A percentile compares a stretch with the other conserved stretches of the same genome.
Evolutionary conservation across 2,888 invertebrate species (phyloP).

Genomic region (Lasioglossum villosulum): DNA sequence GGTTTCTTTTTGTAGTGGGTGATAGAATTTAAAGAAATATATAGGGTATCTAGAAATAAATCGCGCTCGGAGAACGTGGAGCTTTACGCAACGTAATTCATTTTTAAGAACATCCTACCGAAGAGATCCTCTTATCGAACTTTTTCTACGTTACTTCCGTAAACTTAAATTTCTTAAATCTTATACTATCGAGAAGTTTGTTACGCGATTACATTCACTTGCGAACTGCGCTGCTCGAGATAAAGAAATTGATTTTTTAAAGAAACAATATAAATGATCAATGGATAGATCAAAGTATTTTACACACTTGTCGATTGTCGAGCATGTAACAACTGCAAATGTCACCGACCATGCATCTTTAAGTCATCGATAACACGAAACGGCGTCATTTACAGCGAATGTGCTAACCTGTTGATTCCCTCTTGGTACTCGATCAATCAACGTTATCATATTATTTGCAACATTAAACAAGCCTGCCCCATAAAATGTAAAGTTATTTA

Average conservation of each 20-base stretch:
- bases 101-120: not conserved
- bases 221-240: not conserved
- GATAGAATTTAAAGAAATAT: conserved; percentile 19
- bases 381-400: not conserved
- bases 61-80: not conserved
- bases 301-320: not conserved
- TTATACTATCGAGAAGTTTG: not conserved
- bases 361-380: not conserved
- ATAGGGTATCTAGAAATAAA: conserved; percentile 8
- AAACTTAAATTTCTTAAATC: not conserved
- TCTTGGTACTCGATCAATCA: conserved; percentile 1
- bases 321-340: not conserved
- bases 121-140: not conserved
- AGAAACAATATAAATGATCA: not conserved
- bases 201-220: not conserved
- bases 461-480: not conserved
- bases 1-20: not conserved
- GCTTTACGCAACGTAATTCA: conserved; percentile 8
- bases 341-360: not conserved
- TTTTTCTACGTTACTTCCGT: not conserved
- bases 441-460: conserved; percentile 2
- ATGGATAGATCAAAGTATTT: not conserved
- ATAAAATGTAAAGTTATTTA: not conserved
- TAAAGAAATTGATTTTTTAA: not conserved
- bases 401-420: conserved; percentile 7